phyloP scores from a whole-genome alignment of 2,888 invertebrate genomes.

The Idaea straminata region DNA sequence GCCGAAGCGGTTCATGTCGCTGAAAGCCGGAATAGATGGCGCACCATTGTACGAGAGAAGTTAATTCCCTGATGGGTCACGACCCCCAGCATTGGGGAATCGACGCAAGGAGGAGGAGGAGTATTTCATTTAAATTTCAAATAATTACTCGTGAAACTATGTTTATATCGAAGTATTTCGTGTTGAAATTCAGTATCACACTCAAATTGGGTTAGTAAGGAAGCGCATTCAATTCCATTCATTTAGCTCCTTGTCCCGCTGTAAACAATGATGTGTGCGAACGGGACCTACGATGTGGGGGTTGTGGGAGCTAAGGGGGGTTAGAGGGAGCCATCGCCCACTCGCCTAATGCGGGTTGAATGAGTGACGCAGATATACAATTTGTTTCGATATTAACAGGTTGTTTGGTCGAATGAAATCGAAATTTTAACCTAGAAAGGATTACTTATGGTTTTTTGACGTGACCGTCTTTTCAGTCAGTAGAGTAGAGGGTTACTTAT shows the following conservation, averaged over 20 bases:
- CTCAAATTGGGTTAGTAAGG: not conserved
- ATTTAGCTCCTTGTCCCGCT: not conserved
- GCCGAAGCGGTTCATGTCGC: too few relatives aligned
- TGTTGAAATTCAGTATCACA: too few relatives aligned
- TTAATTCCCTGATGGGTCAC: too few relatives aligned
- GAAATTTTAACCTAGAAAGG: not conserved
- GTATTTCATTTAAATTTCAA: too few relatives aligned
- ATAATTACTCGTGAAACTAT: too few relatives aligned
- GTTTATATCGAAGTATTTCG: too few relatives aligned
- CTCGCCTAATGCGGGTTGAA: constrained; percentile 49
- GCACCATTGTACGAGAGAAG: too few relatives aligned
- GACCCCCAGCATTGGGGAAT: too few relatives aligned
- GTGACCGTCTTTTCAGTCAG: not conserved
- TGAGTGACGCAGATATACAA: constrained; percentile 49
- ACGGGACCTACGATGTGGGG: constrained; percentile 10
- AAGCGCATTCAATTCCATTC: not conserved
- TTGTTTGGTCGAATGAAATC: not conserved
- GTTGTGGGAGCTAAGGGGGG: constrained; percentile 5
- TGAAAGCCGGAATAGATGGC: too few relatives aligned
- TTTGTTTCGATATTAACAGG: not conserved
- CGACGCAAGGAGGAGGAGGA: too few relatives aligned
- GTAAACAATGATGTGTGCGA: not conserved
- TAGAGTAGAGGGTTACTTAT: not conserved
- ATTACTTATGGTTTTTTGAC: not conserved
- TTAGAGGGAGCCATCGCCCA: constrained; percentile 34